These are phyloP conservation scores for Hanleya hanleyi DNA, from an alignment of 2,888 invertebrate species.

Conservation along the genomic window DNA sequence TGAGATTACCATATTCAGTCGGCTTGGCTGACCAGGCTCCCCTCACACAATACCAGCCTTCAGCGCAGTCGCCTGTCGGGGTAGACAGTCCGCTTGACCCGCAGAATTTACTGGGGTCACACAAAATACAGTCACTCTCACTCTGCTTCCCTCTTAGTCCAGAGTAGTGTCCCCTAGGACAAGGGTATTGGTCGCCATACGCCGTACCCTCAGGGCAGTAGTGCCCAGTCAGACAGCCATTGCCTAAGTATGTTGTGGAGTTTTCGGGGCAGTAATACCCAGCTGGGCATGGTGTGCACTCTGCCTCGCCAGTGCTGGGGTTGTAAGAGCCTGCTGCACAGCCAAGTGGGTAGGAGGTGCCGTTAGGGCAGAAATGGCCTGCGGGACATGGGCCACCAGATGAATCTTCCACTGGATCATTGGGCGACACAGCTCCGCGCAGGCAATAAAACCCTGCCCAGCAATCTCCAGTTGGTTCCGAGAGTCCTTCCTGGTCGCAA, in stretches of 20 bases:
- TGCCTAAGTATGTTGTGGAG: conserved; percentile 47
- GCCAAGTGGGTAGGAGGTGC: conserved; percentile 60
- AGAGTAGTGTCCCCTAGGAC: conserved; percentile 62
- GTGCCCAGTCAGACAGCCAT: conserved; percentile 57
- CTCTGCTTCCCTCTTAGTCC: conserved; percentile 51
- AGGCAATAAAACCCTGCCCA: conserved; percentile 68
- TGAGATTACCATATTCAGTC: conserved; percentile 57
- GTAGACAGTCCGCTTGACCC: conserved; percentile 51
- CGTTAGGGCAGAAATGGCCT: conserved; percentile 68
- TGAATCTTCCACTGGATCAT: conserved; percentile 50
- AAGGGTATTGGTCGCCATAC: conserved; percentile 57
- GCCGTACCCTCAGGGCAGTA: conserved; percentile 61
- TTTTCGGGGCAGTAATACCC: conserved; percentile 55
- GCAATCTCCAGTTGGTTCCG: conserved; percentile 62
- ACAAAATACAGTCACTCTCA: conserved; percentile 60
- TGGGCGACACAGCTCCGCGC: conserved; percentile 52
- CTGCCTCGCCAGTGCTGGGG: conserved; percentile 41
- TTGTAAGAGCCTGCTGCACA: conserved; percentile 56
- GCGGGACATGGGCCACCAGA: conserved; percentile 65
- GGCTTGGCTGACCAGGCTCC: conserved; percentile 65
- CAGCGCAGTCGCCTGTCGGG: conserved; percentile 55
- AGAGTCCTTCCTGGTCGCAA: conserved; percentile 56
- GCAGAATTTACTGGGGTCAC: conserved; percentile 67
- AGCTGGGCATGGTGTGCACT: conserved; percentile 48
- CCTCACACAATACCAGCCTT: conserved; percentile 68